phyloP scores from a whole-genome alignment of 1,140 invertebrate species.

The Drosophila sp. region DNA sequence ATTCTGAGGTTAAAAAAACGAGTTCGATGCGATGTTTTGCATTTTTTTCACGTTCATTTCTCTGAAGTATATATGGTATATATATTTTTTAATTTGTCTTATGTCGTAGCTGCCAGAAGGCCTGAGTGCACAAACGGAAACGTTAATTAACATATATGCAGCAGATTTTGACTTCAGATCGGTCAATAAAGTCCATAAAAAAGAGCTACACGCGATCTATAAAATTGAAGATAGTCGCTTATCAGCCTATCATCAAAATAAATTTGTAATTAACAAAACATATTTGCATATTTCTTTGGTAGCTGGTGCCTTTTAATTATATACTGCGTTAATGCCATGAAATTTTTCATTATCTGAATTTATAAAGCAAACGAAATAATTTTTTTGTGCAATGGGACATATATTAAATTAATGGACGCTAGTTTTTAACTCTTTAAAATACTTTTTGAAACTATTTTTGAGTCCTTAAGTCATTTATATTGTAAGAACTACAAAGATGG shows the following conservation, averaged over 20 bases:
- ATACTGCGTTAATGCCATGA: not conserved
- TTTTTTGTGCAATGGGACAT: too few species aligned
- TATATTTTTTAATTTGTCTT: slow-evolving; percentile 44
- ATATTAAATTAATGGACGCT: too few species aligned
- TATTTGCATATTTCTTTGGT: too few species aligned
- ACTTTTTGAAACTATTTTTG: too few species aligned
- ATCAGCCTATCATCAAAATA: not conserved
- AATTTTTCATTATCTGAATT: not conserved
- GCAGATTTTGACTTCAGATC: slow-evolving; percentile 36
- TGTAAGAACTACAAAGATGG: not conserved
- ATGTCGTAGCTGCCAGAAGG: slow-evolving; percentile 6
- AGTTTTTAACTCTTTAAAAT: too few species aligned
- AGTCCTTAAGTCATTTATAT: too few species aligned
- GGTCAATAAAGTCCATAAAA: slow-evolving; percentile 5
- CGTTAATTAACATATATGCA: slow-evolving; percentile 66
- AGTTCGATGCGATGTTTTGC: slow-evolving; percentile 25
- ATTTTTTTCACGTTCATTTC: slow-evolving; percentile 30
- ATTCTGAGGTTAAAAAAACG: slow-evolving; percentile 35
- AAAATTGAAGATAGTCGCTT: not conserved
- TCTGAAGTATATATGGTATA: not conserved
- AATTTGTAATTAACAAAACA: not conserved
- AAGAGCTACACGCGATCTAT: slow-evolving; percentile 25
- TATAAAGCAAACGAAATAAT: too few species aligned
- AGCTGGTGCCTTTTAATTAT: too few species aligned
- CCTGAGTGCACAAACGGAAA: slow-evolving; percentile 63